phyloP scores from a whole-genome alignment of 2,888 invertebrate species.

The Electrophaes corylata region DNA sequence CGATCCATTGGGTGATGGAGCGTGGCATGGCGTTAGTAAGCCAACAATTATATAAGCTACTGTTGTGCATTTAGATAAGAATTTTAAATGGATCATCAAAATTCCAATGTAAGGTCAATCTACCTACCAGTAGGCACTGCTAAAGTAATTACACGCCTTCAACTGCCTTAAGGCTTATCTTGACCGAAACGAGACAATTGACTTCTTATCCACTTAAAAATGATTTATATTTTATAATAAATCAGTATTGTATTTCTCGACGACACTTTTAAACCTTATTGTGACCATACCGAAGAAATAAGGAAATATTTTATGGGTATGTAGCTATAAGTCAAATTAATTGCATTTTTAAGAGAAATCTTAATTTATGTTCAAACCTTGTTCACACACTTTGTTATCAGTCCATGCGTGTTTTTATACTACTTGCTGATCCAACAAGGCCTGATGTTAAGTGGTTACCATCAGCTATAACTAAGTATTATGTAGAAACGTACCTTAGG shows the following conservation, averaged over 20 bases:
- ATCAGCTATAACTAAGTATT: no score
- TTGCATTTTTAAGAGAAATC: neutral
- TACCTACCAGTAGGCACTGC: neutral
- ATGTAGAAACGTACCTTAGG: no score
- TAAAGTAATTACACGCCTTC: slow-evolving; percentile 4
- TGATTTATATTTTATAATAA: slow-evolving; percentile 10
- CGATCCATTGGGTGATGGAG: no score
- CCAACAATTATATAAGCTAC: neutral
- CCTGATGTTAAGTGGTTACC: no score
- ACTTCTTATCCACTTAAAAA: slow-evolving; percentile 15
- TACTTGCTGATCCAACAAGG: no score
- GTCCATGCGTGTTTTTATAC: no score
- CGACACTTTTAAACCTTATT: neutral
- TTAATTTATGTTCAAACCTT: neutral
- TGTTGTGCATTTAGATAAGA: slow-evolving; percentile 1
- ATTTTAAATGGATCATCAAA: slow-evolving; percentile 16
- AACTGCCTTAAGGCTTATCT: slow-evolving; percentile 17
- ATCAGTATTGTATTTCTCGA: neutral
- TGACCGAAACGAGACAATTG: slow-evolving; percentile 5
- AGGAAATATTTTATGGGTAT: neutral
- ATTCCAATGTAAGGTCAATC: slow-evolving; percentile 10
- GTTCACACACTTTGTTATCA: no score
- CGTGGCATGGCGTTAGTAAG: no score
- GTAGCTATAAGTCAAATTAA: neutral
- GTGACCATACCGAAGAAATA: neutral